Evolutionary conservation across 2,113 vertebrate genomes (phyloP).

Genomic region (Nothobranchius furzeri): DNA sequence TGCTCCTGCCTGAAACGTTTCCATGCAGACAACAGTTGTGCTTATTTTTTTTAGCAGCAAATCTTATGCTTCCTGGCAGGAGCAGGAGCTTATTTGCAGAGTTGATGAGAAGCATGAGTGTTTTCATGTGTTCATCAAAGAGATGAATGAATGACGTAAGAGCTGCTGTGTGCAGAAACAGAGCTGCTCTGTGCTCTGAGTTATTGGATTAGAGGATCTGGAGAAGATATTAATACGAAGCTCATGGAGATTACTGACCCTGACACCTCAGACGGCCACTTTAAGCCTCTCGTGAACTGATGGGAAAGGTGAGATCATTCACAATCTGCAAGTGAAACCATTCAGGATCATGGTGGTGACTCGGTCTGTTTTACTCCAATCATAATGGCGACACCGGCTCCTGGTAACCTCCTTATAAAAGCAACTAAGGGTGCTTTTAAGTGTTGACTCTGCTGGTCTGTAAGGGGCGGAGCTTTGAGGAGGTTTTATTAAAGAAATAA

Average conservation of each 20-base stretch:
- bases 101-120: neutral
- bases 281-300: neutral
- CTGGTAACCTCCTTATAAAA: too few relatives aligned
- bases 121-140: constrained; percentile 1
- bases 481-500: too few relatives aligned
- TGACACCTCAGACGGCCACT: constrained; percentile 12
- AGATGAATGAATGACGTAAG: constrained; percentile 11
- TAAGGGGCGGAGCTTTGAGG: too few relatives aligned
- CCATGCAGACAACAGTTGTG: constrained; percentile 7
- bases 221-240: constrained; percentile 58
- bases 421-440: too few relatives aligned
- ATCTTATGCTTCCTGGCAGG: constrained; percentile 3
- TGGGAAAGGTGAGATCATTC: neutral
- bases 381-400: too few relatives aligned
- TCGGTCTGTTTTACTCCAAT: too few relatives aligned
- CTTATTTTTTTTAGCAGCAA: too few relatives aligned
- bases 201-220: constrained; percentile 70
- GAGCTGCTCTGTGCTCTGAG: constrained; percentile 32
- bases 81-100: neutral
- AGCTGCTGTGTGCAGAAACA: constrained; percentile 19
- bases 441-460: too few relatives aligned
- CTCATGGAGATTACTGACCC: constrained; percentile 32
- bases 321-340: neutral
- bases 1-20: constrained; percentile 14
- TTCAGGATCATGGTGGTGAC: too few relatives aligned